These are phyloP conservation scores for Theristicus caerulescens DNA, from an alignment of 2,113 vertebrate genomes.

Conservation along the genomic window DNA sequence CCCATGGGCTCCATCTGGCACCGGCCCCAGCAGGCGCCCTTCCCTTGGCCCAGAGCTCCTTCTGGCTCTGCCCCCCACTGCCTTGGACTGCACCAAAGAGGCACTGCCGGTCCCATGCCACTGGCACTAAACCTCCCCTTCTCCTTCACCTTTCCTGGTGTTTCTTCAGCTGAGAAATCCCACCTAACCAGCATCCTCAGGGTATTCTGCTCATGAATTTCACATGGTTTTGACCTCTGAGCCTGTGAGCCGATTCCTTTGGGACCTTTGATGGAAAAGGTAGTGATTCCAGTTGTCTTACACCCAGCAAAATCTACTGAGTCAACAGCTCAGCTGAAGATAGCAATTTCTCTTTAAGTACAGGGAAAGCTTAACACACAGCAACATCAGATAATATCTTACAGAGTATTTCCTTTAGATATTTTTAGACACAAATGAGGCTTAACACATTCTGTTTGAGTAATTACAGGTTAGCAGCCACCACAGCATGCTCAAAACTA, in stretches of 20 bases:
- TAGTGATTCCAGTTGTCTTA: not conserved
- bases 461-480: conserved; percentile 24
- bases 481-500: not conserved
- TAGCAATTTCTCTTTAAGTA: not conserved
- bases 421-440: not conserved
- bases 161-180: not conserved
- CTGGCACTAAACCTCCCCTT: not conserved
- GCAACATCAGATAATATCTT: not conserved
- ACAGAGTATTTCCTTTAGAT: not conserved
- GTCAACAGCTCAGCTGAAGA: not conserved
- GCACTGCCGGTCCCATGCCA: not conserved
- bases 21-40: not conserved
- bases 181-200: not conserved
- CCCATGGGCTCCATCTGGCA: not conserved
- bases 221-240: not conserved
- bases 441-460: not conserved
- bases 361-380: not conserved
- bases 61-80: not conserved
- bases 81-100: not conserved
- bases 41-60: not conserved
- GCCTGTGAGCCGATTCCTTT: not conserved
- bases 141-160: not conserved
- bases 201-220: not conserved
- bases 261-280: not conserved
- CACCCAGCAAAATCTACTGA: not conserved